Evolutionary conservation across 2,797 vertebrate genomes (phyloP), one percentile per base, ranked within the genome.

Genomic region (Lates japonicus): DNA sequence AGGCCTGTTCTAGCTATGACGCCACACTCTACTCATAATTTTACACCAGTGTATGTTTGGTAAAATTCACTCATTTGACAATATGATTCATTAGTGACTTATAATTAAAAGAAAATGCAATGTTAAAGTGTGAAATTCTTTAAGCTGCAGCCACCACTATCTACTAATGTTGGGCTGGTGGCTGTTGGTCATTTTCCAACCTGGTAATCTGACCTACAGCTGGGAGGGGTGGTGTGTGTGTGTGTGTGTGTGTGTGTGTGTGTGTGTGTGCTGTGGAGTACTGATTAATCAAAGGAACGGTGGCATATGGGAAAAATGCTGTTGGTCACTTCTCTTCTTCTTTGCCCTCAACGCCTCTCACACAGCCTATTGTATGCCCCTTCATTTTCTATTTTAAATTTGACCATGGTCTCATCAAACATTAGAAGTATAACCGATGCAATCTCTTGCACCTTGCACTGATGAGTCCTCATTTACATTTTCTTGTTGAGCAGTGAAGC

Each of bases 231-330:
- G 39, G 17, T 52, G 22, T 39, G 69, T 58, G n/a, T 49, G 60
- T 64, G 44, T 33, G 55, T 46, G 42, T 69, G 59, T 41, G 39
- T 41, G 39, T 39, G 39, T 39, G 39, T 10, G 39, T 39, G 52
- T 17, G 44, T 60, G 12, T 49, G 39, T 66, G 72, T 49, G 61
- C 8, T 55, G 22, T 17, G 16, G 11, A 39, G 41, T 17, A 63
- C 68, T 86, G 77, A 73, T 84, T 84, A 81, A 83, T 90, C 78
- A 85, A 49, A 35, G 39, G 20, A 39, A 68, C 41, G 51, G 68
- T 59, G 62, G 62, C 44, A 54, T 42, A 63, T 33, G 54, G 61
- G 42, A 13, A 9, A 52, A 49, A 80, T 37, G 67, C 60, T 72
- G 9, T 25, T 69, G 81, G 52, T 59, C 74, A 52, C 33, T 71